Conservation (phyloP, 1,140 invertebrate genomes). For the Stegodyphus dumicola region DNA sequence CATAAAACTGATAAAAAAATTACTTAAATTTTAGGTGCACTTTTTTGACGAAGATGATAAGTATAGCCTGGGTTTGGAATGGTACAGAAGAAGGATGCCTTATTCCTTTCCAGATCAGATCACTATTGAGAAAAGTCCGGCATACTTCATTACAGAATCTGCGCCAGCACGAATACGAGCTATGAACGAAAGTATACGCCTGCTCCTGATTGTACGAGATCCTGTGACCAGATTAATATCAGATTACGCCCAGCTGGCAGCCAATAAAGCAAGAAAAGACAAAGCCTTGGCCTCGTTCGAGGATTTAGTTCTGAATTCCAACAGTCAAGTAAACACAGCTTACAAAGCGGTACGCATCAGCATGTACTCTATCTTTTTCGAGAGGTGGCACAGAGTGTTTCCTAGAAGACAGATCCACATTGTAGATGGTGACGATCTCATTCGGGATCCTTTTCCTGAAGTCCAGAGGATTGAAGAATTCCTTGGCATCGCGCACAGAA, state of each 20-base stretch:
- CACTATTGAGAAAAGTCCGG: conserved; percentile 72
- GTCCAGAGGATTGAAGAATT: conserved; percentile 71
- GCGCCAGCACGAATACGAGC: conserved; percentile 68
- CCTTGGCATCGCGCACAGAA: conserved; percentile 69
- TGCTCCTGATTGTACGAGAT: conserved; percentile 73
- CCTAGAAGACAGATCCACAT: conserved; percentile 71
- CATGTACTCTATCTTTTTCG: conserved; percentile 85
- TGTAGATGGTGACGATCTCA: conserved; percentile 72
- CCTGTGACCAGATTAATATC: conserved; percentile 73
- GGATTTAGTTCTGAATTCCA: conserved; percentile 78
- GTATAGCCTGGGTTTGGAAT: conserved; percentile 69
- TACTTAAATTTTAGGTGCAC: conserved; percentile 65
- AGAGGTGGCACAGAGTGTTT: conserved; percentile 79
- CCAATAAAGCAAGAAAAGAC: conserved; percentile 60
- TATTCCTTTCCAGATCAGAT: conserved; percentile 69
- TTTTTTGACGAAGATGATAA: conserved; percentile 70
- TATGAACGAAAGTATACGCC: conserved; percentile 71
- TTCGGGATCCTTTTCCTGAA: conserved; percentile 71
- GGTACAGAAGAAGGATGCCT: conserved; percentile 72
- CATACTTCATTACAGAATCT: conserved; percentile 69
- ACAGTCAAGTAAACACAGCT: conserved; percentile 84
- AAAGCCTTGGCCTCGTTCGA: conserved; percentile 74
- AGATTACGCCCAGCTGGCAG: conserved; percentile 71
- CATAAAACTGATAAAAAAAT: too few species aligned
- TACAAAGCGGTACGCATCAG: conserved; percentile 84